Conservation (phyloP, 2,888 invertebrate species). For the Amiota mariae region DNA sequence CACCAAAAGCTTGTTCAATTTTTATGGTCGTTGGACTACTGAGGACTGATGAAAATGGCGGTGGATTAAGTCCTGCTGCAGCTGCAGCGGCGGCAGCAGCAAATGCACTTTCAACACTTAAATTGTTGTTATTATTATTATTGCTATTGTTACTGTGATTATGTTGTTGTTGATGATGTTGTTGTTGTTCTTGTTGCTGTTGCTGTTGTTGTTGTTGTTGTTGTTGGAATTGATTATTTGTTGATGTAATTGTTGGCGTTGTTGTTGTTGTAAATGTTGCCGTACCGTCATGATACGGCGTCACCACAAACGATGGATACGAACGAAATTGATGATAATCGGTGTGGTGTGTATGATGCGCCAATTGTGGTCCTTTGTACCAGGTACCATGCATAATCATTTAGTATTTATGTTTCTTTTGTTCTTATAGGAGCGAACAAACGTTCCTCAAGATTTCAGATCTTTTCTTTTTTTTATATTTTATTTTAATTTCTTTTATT, state of each 20-base stretch:
- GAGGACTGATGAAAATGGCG: constrained; percentile 37
- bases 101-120: constrained; percentile 64
- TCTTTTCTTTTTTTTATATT: constrained; percentile 38
- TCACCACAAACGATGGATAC: constrained; percentile 70
- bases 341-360: constrained; percentile 62
- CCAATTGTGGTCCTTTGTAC: constrained; percentile 73
- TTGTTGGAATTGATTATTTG: too few relatives aligned
- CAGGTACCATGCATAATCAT: constrained; percentile 74
- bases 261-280: constrained; percentile 36
- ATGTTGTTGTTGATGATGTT: neutral
- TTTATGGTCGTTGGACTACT: constrained; percentile 61
- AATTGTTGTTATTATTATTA: constrained; percentile 26
- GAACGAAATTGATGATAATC: constrained; percentile 71
- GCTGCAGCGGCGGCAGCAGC: constrained; percentile 57
- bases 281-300: constrained; percentile 67
- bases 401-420: constrained; percentile 41
- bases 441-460: constrained; percentile 24
- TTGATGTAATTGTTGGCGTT: constrained; percentile 32
- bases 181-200: neutral
- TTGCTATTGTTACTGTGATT: constrained; percentile 25
- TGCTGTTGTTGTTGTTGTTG: constrained; percentile 25
- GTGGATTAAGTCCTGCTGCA: constrained; percentile 7
- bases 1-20: constrained; percentile 66
- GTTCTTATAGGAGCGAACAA: constrained; percentile 21
- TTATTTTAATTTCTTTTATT: constrained; percentile 21